Percentiles rank a stretch among this genome's conserved stretches.
phyloP scores from a whole-genome alignment of 2,888 invertebrate genomes.

The Tribolium freemani region DNA sequence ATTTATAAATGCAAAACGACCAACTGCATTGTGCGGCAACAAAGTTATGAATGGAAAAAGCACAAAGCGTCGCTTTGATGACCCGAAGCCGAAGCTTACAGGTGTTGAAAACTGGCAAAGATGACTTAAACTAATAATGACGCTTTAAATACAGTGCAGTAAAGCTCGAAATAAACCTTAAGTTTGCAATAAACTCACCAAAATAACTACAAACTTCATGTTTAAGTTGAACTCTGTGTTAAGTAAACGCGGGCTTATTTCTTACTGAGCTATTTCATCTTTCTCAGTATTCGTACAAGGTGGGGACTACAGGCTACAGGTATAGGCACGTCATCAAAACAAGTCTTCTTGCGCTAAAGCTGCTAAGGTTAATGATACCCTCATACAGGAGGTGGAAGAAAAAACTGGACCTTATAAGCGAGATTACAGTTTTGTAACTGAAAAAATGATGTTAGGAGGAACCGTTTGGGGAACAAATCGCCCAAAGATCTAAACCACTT shows the following conservation, averaged over 20 bases:
- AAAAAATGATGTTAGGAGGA: not conserved
- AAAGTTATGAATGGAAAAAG: not conserved
- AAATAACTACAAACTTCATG: constrained; percentile 51
- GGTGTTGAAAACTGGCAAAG: not conserved
- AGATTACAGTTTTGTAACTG: constrained; percentile 22
- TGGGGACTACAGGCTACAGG: constrained; percentile 53
- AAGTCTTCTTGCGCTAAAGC: constrained; percentile 44
- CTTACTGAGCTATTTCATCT: constrained; percentile 53
- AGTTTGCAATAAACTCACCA: constrained; percentile 47
- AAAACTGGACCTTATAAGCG: constrained; percentile 26
- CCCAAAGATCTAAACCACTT: not conserved
- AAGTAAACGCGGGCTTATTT: constrained; percentile 44
- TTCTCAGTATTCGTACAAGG: constrained; percentile 46
- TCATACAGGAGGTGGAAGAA: constrained; percentile 19
- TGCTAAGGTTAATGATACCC: constrained; percentile 44
- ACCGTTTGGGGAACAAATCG: not conserved
- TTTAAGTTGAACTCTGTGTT: constrained; percentile 29
- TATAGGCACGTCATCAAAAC: constrained; percentile 49
- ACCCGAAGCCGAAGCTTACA: not conserved
- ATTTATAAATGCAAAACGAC: not conserved
- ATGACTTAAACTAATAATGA: not conserved
- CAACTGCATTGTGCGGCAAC: not conserved
- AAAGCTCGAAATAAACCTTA: not conserved
- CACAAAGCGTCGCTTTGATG: not conserved
- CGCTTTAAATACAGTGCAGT: not conserved